phyloP scores from a whole-genome alignment of 2,113 vertebrate genomes.

The Syrmaticus mikado region DNA sequence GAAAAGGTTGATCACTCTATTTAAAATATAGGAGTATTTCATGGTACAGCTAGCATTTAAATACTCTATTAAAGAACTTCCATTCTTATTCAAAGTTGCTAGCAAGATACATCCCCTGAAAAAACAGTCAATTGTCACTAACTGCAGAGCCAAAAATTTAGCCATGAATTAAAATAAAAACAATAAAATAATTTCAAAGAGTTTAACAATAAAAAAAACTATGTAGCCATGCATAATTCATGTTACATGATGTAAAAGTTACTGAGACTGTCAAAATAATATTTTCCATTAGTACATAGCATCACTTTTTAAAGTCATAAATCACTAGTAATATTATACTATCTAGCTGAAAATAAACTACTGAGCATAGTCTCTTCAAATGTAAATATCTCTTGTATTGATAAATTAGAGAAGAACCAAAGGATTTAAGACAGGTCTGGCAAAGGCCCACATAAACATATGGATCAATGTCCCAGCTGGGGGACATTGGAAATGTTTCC shows the following conservation, averaged over 20 bases:
- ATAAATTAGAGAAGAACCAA: not conserved
- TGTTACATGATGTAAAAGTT: not conserved
- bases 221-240: not conserved
- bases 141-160: not conserved
- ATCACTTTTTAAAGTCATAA: not conserved
- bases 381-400: not conserved
- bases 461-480: not conserved
- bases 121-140: not conserved
- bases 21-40: constrained; percentile 20
- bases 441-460: not conserved
- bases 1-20: constrained; percentile 32
- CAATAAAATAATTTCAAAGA: not conserved
- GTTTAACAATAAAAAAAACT: not conserved
- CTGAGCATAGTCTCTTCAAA: not conserved
- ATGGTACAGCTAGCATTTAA: constrained; percentile 41
- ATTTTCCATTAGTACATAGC: not conserved
- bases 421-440: not conserved
- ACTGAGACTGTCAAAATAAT: not conserved
- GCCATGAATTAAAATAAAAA: not conserved
- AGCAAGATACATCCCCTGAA: not conserved
- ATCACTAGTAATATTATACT: not conserved
- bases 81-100: not conserved
- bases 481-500: not conserved
- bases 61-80: constrained; percentile 8
- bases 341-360: not conserved